Conservation (phyloP, 2,113 vertebrate genomes). For the Ochotona curzoniae region DNA sequence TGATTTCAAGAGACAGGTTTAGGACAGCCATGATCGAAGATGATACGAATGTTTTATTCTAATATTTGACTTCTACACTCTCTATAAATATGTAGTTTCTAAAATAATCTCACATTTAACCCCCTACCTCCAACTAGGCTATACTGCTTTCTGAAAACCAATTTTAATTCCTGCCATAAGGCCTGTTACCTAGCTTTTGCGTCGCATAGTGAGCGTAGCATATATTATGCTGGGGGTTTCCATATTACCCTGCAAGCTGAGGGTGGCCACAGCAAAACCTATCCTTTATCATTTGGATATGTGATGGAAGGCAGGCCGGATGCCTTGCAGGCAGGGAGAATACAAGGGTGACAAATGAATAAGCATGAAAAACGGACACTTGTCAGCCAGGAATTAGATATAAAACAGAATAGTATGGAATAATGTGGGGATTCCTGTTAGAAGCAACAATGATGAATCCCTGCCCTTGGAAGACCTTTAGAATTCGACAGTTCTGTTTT, state of each 20-base stretch:
- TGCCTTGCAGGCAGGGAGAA: constrained; percentile 79
- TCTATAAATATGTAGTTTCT: constrained; percentile 58
- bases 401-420: constrained; percentile 80
- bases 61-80: constrained; percentile 24
- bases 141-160: constrained; percentile 52
- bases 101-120: constrained; percentile 49
- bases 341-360: constrained; percentile 83
- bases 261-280: constrained; percentile 66
- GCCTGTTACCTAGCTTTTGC: constrained; percentile 48
- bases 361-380: constrained; percentile 84
- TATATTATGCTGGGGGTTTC: not conserved
- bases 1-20: not conserved
- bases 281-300: constrained; percentile 81
- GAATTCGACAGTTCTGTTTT: constrained; percentile 60
- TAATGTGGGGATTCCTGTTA: constrained; percentile 81
- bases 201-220: constrained; percentile 17
- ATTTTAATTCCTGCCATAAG: constrained; percentile 52
- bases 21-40: not conserved
- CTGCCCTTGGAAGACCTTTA: constrained; percentile 83
- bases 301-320: constrained; percentile 75
- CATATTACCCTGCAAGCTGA: constrained; percentile 7
- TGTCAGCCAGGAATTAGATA: constrained; percentile 84
- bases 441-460: constrained; percentile 82
- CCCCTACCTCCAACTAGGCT: not conserved
- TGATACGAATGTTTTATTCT: not conserved